phyloP scores from a whole-genome alignment of 2,797 vertebrate genomes.

The Gymnopithys bicolor region DNA sequence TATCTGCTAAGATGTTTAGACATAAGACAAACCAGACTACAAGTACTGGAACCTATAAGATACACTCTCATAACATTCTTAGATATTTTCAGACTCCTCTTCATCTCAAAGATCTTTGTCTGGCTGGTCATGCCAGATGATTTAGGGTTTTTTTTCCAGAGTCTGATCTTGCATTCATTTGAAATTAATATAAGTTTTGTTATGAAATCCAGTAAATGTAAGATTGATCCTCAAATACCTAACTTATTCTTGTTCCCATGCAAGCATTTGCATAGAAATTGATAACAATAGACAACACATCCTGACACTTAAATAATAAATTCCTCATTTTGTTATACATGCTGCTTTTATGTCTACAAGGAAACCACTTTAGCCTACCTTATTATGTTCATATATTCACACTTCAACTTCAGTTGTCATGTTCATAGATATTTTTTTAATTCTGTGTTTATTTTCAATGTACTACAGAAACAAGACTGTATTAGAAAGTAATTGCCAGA shows the following conservation, averaged over 20 bases:
- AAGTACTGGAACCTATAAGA: neutral
- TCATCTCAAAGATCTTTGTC: neutral
- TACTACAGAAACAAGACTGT: neutral
- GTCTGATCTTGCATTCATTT: neutral
- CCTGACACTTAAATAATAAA: neutral
- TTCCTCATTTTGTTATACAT: neutral
- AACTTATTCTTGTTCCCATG: neutral
- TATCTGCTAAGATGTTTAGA: neutral
- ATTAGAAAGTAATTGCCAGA: neutral
- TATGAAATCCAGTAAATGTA: neutral
- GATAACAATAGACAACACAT: neutral
- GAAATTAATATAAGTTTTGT: neutral
- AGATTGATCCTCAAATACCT: neutral
- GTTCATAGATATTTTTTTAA: neutral
- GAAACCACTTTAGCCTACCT: neutral
- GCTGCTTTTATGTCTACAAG: neutral
- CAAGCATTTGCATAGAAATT: slow-evolving; percentile 16
- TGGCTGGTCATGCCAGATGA: neutral
- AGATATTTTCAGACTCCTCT: neutral
- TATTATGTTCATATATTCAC: neutral
- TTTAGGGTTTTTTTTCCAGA: neutral
- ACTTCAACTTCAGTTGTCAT: neutral
- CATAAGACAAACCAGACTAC: neutral
- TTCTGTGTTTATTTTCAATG: neutral
- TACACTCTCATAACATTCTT: neutral